These are phyloP conservation scores for Bradypodion ventrale DNA, from an alignment of 2,797 vertebrate species.

Conservation along the genomic window DNA sequence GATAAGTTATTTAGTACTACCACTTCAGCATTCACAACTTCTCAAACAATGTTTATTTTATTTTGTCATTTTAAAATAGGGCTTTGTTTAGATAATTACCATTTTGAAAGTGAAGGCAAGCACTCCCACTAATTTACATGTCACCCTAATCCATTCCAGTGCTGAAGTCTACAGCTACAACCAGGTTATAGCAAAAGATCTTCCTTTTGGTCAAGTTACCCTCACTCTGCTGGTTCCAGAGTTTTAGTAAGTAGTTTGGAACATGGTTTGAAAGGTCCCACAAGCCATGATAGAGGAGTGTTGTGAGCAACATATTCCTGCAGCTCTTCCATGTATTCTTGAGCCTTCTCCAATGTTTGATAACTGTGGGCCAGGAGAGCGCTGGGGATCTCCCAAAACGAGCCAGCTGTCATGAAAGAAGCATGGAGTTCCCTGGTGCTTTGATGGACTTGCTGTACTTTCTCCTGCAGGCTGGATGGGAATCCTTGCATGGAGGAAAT, in stretches of 20 bases:
- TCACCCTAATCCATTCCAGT: not conserved
- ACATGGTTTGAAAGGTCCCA: conserved; percentile 82
- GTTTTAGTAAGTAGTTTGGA: not conserved
- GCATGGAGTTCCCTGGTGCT: conserved; percentile 82
- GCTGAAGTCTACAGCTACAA: not conserved
- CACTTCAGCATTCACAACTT: not conserved
- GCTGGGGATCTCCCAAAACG: conserved; percentile 76
- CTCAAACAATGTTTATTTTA: not conserved
- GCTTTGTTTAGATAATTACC: not conserved
- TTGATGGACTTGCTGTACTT: conserved; percentile 75
- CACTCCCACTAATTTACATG: not conserved
- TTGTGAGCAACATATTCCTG: conserved; percentile 84
- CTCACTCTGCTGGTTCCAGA: not conserved
- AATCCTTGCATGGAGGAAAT: conserved; percentile 63
- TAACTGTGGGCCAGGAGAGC: conserved; percentile 79
- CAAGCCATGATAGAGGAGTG: conserved; percentile 85
- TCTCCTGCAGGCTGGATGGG: conserved; percentile 57
- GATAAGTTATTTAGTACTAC: not conserved
- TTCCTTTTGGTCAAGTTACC: not conserved
- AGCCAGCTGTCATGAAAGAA: conserved; percentile 72
- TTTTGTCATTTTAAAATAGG: not conserved
- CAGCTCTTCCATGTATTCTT: conserved; percentile 79
- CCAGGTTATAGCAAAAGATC: not conserved
- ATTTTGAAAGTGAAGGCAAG: not conserved
- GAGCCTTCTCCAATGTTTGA: conserved; percentile 66